A percentile compares a stretch with the other conserved stretches of the same genome.
These are phyloP conservation scores for Myrmecobius fasciatus DNA, from an alignment of 2,113 vertebrate species.

Conservation along the genomic window DNA sequence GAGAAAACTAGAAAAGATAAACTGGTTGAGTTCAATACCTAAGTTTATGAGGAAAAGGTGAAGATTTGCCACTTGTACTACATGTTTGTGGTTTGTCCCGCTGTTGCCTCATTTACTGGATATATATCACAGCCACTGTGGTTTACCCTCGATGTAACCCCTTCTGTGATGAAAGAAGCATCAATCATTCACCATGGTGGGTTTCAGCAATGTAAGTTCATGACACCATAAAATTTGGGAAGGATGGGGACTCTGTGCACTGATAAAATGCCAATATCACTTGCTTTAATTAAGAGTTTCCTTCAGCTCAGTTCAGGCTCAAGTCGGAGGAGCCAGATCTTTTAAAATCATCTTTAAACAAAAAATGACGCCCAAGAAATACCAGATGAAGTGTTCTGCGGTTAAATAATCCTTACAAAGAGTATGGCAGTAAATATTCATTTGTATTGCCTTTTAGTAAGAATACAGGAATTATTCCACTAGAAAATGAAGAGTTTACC, in stretches of 20 bases:
- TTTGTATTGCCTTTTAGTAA: constrained; percentile 44
- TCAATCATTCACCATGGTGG: constrained; percentile 60
- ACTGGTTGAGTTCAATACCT: constrained; percentile 41
- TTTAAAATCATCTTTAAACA: constrained; percentile 65
- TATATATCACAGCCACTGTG: constrained; percentile 67
- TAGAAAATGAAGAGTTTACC: constrained; percentile 9
- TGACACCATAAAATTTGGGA: constrained; percentile 64
- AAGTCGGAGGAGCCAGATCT: constrained; percentile 53
- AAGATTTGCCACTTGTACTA: constrained; percentile 65
- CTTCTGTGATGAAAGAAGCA: constrained; percentile 64
- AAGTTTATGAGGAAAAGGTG: constrained; percentile 62
- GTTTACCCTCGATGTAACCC: constrained; percentile 61
- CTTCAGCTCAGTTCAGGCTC: constrained; percentile 61
- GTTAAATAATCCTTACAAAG: constrained; percentile 41
- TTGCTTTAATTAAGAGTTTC: constrained; percentile 63
- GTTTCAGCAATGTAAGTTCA: constrained; percentile 72
- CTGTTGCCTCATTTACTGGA: constrained; percentile 47
- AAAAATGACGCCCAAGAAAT: constrained; percentile 47
- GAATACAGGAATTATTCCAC: constrained; percentile 21
- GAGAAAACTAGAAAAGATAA: constrained; percentile 64
- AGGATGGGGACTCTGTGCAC: constrained; percentile 45
- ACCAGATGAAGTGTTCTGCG: neutral
- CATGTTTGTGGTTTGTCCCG: constrained; percentile 72
- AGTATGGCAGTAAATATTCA: constrained; percentile 53
- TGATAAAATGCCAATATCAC: constrained; percentile 60